Base-by-base conservation (phyloP, 2,797 vertebrate species). In the Pangasius mekongensis region DNA sequence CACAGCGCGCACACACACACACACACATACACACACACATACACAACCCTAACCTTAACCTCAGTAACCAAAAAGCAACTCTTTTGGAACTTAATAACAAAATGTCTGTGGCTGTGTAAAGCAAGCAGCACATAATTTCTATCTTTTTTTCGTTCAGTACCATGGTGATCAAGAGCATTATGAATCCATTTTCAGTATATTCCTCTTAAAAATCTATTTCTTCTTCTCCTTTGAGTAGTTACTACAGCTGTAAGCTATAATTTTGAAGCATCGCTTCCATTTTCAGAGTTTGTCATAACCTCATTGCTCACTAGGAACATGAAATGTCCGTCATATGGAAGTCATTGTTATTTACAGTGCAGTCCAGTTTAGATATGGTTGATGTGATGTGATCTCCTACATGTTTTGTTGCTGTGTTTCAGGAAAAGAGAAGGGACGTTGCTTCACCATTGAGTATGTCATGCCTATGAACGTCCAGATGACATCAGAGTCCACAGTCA, bases 401-500 rank as follows among this genome's bases (percentile, higher is more conserved):
- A 36, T 54, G 74, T 52, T 62, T 24, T 13, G 76, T 3, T 64
- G 88, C 78, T 86, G 62, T 92, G 82, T 92, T 94, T 24, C 93
- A 99, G 98, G 98, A 14, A 97, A 98, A 43, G 98, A 98, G 92
- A 97, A 95, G n/a, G 98, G 98, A 3, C 95, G 97, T 54, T 99
- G 98, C 92, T 99, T 99, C 94, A 98, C 97, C 82, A 99, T 99
- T 0, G 98, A 99, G 54, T 98, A 98, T 0, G 95, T 99, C 93
- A 98, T 99, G 98, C 98, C 98, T 36, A 97, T 97, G 92, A 99
- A 96, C 7, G 94, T 97, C 90, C 98, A 98, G 94, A 94, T 99
- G 94, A 98, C 97, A 0, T 99, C 98, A 0, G 98, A 98, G 92
- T 98, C 98, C 89, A 99, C 98, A 0, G 94, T 98, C 92, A 99